Conservation (phyloP, 1,140 invertebrate species). For the Platyscapa corneri region DNA sequence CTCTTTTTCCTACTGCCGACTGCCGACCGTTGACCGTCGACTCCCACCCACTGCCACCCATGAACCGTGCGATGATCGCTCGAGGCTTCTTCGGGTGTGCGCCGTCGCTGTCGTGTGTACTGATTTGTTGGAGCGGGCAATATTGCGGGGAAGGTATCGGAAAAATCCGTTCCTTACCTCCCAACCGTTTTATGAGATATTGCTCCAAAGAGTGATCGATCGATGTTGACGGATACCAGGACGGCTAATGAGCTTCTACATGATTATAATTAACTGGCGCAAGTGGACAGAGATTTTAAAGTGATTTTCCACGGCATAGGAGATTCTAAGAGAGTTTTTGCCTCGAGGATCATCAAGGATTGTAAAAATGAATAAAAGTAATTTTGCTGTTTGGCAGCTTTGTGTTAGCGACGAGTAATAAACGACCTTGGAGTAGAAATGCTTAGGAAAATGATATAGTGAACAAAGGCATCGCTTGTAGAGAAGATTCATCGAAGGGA, state of each 20-base stretch:
- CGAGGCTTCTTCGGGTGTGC: background rate
- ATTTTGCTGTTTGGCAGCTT: no score
- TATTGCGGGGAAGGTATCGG: background rate
- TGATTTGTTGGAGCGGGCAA: background rate
- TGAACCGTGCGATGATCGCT: background rate
- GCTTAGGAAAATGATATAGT: no score
- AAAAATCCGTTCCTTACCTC: background rate
- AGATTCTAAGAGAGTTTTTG: no score
- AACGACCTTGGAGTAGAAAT: no score
- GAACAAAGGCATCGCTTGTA: no score
- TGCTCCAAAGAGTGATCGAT: background rate
- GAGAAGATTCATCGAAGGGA: no score
- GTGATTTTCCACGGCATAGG: no score
- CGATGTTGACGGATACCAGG: background rate
- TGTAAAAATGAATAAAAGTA: no score
- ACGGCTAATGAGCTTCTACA: background rate
- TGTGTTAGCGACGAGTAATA: no score
- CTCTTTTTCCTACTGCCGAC: slow-evolving; percentile 35
- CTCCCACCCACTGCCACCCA: background rate
- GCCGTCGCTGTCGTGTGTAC: background rate
- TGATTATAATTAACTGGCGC: background rate
- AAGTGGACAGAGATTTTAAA: no score
- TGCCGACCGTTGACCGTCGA: no score
- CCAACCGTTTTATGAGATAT: background rate
- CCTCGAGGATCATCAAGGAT: no score